These are phyloP conservation scores for Lutraria lutraria DNA, from an alignment of 2,888 invertebrate species.

Conservation along the genomic window DNA sequence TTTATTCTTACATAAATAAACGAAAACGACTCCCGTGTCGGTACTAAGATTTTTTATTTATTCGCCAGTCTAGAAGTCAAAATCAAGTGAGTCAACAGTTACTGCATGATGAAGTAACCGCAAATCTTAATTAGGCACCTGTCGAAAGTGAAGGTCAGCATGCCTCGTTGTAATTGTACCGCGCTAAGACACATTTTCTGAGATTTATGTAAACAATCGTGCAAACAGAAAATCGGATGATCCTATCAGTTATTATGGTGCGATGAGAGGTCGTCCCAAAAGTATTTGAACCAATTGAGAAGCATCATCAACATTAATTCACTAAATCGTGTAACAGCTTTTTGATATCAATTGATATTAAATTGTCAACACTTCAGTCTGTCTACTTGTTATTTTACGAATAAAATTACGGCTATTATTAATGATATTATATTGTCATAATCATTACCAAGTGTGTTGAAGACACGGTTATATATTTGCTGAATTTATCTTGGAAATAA, in stretches of 20 bases:
- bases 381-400: too few species aligned
- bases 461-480: too few species aligned
- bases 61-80: background rate
- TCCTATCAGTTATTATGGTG: background rate
- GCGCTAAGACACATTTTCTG: background rate
- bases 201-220: conserved; percentile 18
- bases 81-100: background rate
- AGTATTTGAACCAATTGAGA: background rate
- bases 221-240: background rate
- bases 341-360: background rate
- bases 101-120: background rate
- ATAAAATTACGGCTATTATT: too few species aligned
- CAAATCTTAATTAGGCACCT: background rate
- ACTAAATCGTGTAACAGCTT: background rate
- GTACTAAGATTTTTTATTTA: too few species aligned
- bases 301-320: background rate
- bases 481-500: too few species aligned
- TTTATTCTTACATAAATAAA: too few species aligned
- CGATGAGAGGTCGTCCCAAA: background rate
- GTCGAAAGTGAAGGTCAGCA: background rate
- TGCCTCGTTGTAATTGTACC: background rate
- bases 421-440: too few species aligned
- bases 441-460: too few species aligned
- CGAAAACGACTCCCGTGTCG: too few species aligned
- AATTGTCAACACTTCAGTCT: too few species aligned